Evolutionary conservation across 2,113 vertebrate species (phyloP).

Genomic region (Gallinago jamesoni): DNA sequence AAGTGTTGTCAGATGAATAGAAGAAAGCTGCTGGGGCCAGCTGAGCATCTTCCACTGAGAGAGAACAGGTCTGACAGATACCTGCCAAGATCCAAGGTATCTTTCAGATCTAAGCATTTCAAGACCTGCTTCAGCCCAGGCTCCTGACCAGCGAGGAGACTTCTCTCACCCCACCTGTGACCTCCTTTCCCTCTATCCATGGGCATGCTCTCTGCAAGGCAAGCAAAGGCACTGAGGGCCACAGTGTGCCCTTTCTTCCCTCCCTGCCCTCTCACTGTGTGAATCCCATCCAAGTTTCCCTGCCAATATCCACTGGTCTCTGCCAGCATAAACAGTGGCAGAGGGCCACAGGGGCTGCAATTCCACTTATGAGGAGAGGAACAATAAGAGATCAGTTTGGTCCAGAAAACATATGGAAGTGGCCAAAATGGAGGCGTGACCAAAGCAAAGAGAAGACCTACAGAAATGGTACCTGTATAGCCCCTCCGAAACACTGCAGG

Average conservation of each 20-base stretch:
- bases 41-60: neutral
- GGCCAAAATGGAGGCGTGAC: neutral
- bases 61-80: neutral
- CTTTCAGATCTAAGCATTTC: neutral
- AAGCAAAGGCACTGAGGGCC: neutral
- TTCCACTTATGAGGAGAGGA: slow-evolving; percentile 18
- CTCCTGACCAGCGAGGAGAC: neutral
- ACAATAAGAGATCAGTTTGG: slow-evolving; percentile 25
- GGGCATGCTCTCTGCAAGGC: neutral
- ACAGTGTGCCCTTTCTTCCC: slow-evolving; percentile 48
- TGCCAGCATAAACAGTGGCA: slow-evolving; percentile 60
- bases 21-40: neutral
- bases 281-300: slow-evolving; percentile 24
- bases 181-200: neutral
- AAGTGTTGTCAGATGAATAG: neutral
- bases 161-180: neutral
- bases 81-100: neutral
- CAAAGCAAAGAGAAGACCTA: neutral
- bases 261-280: slow-evolving; percentile 10
- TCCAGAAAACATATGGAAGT: slow-evolving; percentile 6
- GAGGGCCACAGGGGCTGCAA: slow-evolving; percentile 41
- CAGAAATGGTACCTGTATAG: neutral
- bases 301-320: slow-evolving; percentile 51
- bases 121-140: neutral
- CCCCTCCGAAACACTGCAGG: neutral